phyloP scores from a whole-genome alignment of 2,888 invertebrate genomes.

The Lepidonotus clava region DNA sequence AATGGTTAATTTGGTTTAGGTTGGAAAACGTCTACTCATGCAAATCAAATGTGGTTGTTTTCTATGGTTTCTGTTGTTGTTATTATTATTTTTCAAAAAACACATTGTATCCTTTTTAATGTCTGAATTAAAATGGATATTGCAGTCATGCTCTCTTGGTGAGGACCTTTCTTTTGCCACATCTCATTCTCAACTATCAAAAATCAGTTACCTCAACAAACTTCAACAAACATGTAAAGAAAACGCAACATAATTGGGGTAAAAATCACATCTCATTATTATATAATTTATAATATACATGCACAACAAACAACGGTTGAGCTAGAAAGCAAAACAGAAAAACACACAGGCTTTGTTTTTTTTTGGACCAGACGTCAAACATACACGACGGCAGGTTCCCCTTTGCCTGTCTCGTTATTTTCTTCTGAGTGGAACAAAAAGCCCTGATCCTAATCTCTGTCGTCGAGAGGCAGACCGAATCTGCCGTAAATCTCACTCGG shows the following conservation, averaged over 20 bases:
- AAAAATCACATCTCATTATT: too few relatives aligned
- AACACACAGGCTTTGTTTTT: too few relatives aligned
- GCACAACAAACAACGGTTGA: too few relatives aligned
- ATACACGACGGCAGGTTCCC: too few relatives aligned
- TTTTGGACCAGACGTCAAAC: too few relatives aligned
- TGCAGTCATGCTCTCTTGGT: constrained; percentile 19
- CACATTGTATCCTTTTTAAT: neutral
- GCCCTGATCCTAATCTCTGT: constrained; percentile 24
- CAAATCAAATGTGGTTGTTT: neutral
- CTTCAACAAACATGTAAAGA: neutral
- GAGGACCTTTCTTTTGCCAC: neutral
- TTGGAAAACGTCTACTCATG: neutral
- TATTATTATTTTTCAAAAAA: too few relatives aligned
- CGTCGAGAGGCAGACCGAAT: constrained; percentile 30
- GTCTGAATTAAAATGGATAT: neutral
- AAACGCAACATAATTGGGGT: too few relatives aligned
- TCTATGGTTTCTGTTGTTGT: neutral
- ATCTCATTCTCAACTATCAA: constrained; percentile 12
- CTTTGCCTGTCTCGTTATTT: constrained; percentile 27
- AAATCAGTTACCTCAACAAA: neutral
- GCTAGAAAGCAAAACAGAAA: too few relatives aligned
- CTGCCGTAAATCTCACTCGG: constrained; percentile 22
- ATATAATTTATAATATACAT: too few relatives aligned
- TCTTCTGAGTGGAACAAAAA: neutral
- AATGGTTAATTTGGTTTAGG: constrained; percentile 6